A percentile compares a stretch with the other conserved stretches of the same genome.
Conservation (phyloP, 2,113 vertebrate genomes). For the Phaethon lepturus region DNA sequence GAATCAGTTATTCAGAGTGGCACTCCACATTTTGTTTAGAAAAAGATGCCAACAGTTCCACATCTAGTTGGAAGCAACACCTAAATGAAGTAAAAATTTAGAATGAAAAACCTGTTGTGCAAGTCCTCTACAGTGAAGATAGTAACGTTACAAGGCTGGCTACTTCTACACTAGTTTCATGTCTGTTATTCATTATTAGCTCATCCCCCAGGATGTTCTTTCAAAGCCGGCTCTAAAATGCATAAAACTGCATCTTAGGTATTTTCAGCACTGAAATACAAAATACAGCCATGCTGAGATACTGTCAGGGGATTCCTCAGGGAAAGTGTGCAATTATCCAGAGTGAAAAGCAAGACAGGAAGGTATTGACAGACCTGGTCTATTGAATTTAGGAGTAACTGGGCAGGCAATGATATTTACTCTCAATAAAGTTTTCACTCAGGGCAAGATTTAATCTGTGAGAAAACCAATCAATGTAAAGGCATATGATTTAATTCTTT, state of each 20-base stretch:
- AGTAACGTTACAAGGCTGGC: neutral
- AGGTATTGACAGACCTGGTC: neutral
- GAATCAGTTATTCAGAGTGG: neutral
- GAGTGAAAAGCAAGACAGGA: neutral
- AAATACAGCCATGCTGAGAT: neutral
- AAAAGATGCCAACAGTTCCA: neutral
- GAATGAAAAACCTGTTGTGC: neutral
- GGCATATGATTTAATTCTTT: neutral
- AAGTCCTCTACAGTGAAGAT: neutral
- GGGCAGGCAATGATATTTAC: neutral
- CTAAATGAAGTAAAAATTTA: neutral
- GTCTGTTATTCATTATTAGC: neutral
- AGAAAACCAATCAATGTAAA: slow-evolving; percentile 6
- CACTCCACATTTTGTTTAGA: neutral
- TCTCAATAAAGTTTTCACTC: neutral
- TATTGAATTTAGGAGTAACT: slow-evolving; percentile 26
- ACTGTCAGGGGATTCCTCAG: neutral
- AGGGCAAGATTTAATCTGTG: neutral
- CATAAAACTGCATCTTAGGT: neutral
- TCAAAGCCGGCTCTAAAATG: slow-evolving; percentile 4
- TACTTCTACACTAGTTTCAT: neutral
- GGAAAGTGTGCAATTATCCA: neutral
- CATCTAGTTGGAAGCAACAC: neutral
- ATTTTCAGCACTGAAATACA: neutral
- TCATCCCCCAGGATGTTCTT: neutral